A percentile compares a stretch with the other conserved stretches of the same genome.
Conservation (phyloP, 2,888 invertebrate genomes). For the Venustoraphidia nigricollis region DNA sequence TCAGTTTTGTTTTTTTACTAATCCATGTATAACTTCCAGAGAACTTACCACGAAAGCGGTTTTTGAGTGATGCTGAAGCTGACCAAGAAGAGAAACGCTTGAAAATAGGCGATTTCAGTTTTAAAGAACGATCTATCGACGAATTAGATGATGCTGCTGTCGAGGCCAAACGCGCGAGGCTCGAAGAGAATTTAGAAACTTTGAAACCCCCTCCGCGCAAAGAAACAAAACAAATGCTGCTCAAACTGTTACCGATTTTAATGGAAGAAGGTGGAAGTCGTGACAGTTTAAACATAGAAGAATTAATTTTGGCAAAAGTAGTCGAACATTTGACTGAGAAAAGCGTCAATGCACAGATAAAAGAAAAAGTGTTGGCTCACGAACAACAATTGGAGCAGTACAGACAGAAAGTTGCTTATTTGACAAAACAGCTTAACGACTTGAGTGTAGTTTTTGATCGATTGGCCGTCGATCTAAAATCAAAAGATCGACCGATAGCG, state of each 20-base stretch:
- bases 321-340: constrained; percentile 57
- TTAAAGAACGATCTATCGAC: no score
- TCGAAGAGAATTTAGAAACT: constrained; percentile 5
- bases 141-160: neutral
- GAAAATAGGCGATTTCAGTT: neutral
- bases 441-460: constrained; percentile 62
- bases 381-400: constrained; percentile 46
- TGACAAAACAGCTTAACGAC: constrained; percentile 59
- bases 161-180: neutral
- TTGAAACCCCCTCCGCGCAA: constrained; percentile 18
- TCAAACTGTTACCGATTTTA: constrained; percentile 1
- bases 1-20: no score
- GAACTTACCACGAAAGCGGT: neutral
- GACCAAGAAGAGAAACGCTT: constrained; percentile 1
- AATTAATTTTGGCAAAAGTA: constrained; percentile 57
- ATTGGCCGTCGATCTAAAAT: constrained; percentile 48
- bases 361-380: constrained; percentile 45
- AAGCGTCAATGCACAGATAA: constrained; percentile 53
- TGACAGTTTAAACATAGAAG: constrained; percentile 50
- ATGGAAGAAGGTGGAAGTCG: constrained; percentile 28
- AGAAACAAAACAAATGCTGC: constrained; percentile 22
- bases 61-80: constrained; percentile 1
- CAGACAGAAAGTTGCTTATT: constrained; percentile 44
- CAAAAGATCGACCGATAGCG: constrained; percentile 38
- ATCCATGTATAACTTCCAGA: no score